Conservation (phyloP, 1,140 invertebrate species). For the Ctenoplectra terminalis region DNA sequence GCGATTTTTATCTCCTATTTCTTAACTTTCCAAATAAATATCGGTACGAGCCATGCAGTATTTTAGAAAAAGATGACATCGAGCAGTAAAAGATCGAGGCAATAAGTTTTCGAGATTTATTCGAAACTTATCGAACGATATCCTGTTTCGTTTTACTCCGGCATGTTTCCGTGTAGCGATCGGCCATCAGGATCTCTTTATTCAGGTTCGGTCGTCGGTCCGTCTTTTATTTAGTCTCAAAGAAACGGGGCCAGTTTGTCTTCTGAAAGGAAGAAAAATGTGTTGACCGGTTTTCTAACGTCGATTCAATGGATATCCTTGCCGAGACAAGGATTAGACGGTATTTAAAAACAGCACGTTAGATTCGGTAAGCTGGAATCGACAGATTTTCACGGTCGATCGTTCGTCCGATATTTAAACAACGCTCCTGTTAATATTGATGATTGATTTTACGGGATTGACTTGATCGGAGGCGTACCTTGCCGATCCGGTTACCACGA, state of each 20-base stretch:
- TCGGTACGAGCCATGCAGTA: not conserved
- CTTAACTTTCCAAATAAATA: not conserved
- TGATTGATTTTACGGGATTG: conserved; percentile 12
- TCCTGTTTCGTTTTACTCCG: not conserved
- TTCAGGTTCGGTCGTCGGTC: not conserved
- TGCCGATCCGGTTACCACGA: not conserved
- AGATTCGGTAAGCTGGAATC: not conserved
- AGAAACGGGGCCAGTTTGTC: not conserved
- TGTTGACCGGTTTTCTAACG: not conserved
- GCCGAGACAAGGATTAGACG: not conserved
- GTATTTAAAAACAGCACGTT: not conserved
- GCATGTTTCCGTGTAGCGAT: not conserved
- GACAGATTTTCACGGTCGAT: conserved; percentile 2
- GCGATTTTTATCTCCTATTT: too few relatives aligned
- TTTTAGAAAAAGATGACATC: not conserved
- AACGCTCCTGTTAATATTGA: conserved; percentile 4
- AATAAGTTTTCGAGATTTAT: not conserved
- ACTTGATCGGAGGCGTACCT: not conserved
- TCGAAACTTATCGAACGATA: not conserved
- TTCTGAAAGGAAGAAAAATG: conserved; percentile 1
- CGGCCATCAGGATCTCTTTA: conserved; percentile 22
- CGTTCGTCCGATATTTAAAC: conserved; percentile 9
- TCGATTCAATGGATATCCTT: not conserved
- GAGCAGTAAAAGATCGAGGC: too few relatives aligned
- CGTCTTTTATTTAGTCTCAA: not conserved